Base-by-base conservation (phyloP, 2,888 invertebrate species). In the Baronia brevicornis region DNA sequence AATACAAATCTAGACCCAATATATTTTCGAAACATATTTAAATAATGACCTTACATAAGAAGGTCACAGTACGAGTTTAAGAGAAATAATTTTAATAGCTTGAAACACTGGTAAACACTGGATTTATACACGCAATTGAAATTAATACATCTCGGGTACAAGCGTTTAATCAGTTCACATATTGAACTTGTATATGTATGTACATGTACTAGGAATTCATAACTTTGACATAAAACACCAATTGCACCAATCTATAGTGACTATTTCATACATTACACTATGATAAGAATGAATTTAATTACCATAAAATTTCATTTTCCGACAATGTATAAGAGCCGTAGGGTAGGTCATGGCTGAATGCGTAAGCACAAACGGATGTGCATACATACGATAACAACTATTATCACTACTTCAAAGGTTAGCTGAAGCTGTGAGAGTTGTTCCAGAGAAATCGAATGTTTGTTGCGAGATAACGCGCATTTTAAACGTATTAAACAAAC, bases 341-440 rank as follows among this genome's bases (percentile, higher is more conserved):
- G 74, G 80, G 78, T 73, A 80, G 80, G 80, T 82, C 79, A 79
- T 71, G 80, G 78, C 69, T 75, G 69, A 55, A 69, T 68, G 74
- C 67, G 71, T 69, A 69, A 72, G 65, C 65, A 66, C 48, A 66
- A 73, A 71, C 78, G 80, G 79, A 82, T 77, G 73, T 69, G 64
- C 68, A 62, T n/a, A n/a, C n/a, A n/a, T 41, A 46, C 40, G 78
- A 79, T 78, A 73, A 62, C 62, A 51, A 43, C 38, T 47, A 68
- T 66, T 77, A 77, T 78, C 73, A 60, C 39, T 44, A 46, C 54
- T 60, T 51, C 51, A 57, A 54, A 53, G 54, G 48, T 42, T 59
- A 50, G 54, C 49, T 52, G 47, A 46, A 38, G 25, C 33, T 43
- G 38, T 45, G 40, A 55, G 43, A 51, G 45, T 44, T 35, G 37